Evolutionary conservation across 2,797 vertebrate genomes (phyloP).

Genomic region (Sebastes nivosus): DNA sequence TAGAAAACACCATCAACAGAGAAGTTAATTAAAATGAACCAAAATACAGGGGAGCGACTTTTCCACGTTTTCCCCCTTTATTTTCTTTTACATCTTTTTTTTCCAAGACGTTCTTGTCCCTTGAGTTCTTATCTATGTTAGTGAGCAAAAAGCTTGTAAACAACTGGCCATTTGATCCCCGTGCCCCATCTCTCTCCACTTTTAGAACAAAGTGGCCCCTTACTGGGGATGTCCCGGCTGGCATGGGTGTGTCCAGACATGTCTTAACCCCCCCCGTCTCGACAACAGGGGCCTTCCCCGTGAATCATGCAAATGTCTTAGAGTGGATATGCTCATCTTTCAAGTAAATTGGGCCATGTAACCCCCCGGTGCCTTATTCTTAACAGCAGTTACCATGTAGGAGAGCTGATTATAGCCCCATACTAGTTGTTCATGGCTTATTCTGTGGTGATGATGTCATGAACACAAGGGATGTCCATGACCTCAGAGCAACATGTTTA

Average conservation of each 20-base stretch:
- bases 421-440: constrained; percentile 37
- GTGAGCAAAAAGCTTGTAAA: constrained; percentile 74
- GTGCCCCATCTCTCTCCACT: constrained; percentile 60
- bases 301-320: constrained; percentile 68
- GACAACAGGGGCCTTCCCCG: constrained; percentile 51
- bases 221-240: constrained; percentile 73
- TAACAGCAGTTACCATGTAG: constrained; percentile 72
- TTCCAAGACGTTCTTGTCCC: constrained; percentile 29
- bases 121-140: constrained; percentile 64
- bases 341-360: constrained; percentile 55
- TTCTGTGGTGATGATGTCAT: constrained; percentile 61
- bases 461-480: constrained; percentile 53
- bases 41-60: neutral
- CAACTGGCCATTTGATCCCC: constrained; percentile 74
- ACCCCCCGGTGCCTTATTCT: constrained; percentile 61
- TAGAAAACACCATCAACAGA: neutral
- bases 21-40: neutral
- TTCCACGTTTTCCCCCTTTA: neutral
- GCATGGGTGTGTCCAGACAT: constrained; percentile 74
- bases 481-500: constrained; percentile 53
- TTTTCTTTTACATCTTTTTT: neutral
- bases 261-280: constrained; percentile 21
- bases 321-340: constrained; percentile 67
- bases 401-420: constrained; percentile 67
- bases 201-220: constrained; percentile 73